phyloP scores from a whole-genome alignment of 2,797 vertebrate species.

The Echeneis naucrates region DNA sequence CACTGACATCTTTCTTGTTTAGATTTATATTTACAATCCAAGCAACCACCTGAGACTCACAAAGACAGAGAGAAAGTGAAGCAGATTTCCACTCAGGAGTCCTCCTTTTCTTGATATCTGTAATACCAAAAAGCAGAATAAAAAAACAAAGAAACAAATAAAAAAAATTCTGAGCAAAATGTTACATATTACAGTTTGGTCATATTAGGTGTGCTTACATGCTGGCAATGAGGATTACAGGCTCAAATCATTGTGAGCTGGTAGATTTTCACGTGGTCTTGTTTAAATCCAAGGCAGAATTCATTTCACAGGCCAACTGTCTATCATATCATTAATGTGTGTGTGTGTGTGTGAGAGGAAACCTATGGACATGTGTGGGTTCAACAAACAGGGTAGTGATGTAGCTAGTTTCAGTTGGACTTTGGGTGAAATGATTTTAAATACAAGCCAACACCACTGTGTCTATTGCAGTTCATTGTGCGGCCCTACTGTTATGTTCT shows the following conservation, averaged over 20 bases:
- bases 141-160: too few relatives aligned
- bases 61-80: neutral
- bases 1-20: neutral
- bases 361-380: too few relatives aligned
- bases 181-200: neutral
- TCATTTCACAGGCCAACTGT: too few relatives aligned
- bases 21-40: constrained; percentile 9
- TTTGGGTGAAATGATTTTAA: neutral
- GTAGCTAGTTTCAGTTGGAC: too few relatives aligned
- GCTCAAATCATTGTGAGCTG: too few relatives aligned
- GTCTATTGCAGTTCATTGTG: neutral
- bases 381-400: too few relatives aligned
- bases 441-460: neutral
- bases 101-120: constrained; percentile 92
- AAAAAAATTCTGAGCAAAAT: neutral
- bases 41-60: neutral
- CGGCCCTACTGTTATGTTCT: neutral
- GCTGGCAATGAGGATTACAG: too few relatives aligned
- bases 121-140: constrained; percentile 24
- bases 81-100: constrained; percentile 80
- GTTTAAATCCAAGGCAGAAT: too few relatives aligned
- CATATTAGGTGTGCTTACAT: neutral
- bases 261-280: too few relatives aligned
- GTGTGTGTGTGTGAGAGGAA: too few relatives aligned
- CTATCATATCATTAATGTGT: too few relatives aligned